A percentile compares a stretch with the other conserved stretches of the same genome.
These are phyloP conservation scores for Lasioglossum albipes DNA, from an alignment of 1,140 invertebrate species.

Conservation along the genomic window DNA sequence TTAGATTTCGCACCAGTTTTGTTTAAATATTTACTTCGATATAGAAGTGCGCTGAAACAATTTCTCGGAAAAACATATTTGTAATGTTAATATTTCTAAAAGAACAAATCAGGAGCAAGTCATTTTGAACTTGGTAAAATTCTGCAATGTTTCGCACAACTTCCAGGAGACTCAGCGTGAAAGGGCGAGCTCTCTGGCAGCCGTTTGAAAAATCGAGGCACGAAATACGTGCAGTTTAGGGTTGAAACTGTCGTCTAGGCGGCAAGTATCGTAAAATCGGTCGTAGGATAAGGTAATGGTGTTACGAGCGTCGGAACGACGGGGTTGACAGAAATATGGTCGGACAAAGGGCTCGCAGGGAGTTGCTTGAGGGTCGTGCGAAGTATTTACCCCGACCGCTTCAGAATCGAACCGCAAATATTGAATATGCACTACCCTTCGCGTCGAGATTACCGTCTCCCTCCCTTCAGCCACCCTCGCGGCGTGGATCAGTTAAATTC, in stretches of 20 bases:
- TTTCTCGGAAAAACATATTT: too few relatives aligned
- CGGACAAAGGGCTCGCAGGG: background rate
- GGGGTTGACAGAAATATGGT: conserved; percentile 1
- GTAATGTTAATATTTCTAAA: too few relatives aligned
- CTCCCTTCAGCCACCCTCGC: background rate
- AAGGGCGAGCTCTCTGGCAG: too few relatives aligned
- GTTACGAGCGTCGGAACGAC: background rate
- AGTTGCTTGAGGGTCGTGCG: background rate
- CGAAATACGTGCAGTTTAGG: background rate
- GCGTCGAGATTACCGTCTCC: too few relatives aligned
- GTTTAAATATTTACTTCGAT: too few relatives aligned
- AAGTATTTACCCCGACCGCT: background rate
- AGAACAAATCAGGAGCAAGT: too few relatives aligned
- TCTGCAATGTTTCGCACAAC: too few relatives aligned
- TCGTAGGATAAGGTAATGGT: background rate
- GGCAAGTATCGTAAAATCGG: background rate
- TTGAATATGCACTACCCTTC: background rate
- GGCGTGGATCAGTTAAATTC: background rate
- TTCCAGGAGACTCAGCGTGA: too few relatives aligned
- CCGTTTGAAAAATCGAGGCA: background rate
- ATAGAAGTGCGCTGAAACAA: too few relatives aligned
- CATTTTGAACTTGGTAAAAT: too few relatives aligned
- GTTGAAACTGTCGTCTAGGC: background rate
- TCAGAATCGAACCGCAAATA: conserved; percentile 3
- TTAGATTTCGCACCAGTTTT: too few relatives aligned